A percentile compares a stretch with the other conserved stretches of the same genome.
Conservation (phyloP, 1,140 invertebrate genomes). For the Hermetia illucens region DNA sequence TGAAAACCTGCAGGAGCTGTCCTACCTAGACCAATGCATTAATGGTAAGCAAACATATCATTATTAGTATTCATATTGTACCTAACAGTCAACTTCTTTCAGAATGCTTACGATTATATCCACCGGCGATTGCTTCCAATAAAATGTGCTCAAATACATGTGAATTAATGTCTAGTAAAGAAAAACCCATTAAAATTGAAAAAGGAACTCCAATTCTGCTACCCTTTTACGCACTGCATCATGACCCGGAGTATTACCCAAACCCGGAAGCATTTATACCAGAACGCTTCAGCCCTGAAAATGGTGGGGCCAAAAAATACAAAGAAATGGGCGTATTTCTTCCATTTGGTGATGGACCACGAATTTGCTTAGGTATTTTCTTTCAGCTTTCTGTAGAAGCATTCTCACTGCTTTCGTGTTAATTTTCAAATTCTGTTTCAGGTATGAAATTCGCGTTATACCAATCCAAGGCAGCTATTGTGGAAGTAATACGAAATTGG, state of each 20-base stretch:
- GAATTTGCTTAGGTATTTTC: constrained; percentile 38
- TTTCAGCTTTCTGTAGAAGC: neutral
- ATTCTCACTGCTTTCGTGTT: too few relatives aligned
- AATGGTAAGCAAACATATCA: neutral
- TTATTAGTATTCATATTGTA: neutral
- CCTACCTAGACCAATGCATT: constrained; percentile 5
- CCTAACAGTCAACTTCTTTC: neutral
- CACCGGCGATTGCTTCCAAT: neutral
- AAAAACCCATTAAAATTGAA: constrained; percentile 11
- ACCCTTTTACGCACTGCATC: constrained; percentile 23
- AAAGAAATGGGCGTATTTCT: constrained; percentile 29
- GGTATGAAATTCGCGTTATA: constrained; percentile 3
- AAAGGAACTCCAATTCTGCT: constrained; percentile 18
- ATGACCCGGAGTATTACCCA: constrained; percentile 36
- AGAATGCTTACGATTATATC: constrained; percentile 1
- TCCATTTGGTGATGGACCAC: constrained; percentile 44
- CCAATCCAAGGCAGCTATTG: constrained; percentile 2
- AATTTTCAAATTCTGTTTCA: constrained; percentile 1
- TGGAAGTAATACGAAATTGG: neutral
- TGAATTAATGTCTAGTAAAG: neutral
- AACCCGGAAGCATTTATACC: constrained; percentile 47
- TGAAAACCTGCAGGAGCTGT: neutral
- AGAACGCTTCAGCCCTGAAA: constrained; percentile 38
- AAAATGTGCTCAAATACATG: neutral
- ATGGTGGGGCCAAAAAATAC: constrained; percentile 16